Base-by-base conservation (phyloP, 2,113 vertebrate species). In the Cynocephalus volans region DNA sequence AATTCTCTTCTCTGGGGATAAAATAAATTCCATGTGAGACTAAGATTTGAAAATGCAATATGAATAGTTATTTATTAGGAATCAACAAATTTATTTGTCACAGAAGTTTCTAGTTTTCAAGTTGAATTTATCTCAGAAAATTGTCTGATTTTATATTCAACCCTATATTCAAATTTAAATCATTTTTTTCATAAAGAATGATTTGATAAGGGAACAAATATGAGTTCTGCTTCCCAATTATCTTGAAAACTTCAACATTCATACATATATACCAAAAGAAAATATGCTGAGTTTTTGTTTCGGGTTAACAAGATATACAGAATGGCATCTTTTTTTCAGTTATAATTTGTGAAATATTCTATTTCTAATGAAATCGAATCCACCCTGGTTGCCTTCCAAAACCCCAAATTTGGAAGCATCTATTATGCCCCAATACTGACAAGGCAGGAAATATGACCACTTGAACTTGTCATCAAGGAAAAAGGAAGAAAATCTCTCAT, bases 381-480 rank as follows among this genome's bases (percentile, higher is more conserved):
- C 23, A 95, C 6, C 5, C n/a, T 88, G 48, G 14, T 84, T 96
- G 54, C 33, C n/a, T 94, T 86, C 72, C 50, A 88, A 94, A 92
- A 87, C 5, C 3, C 56, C 77, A 86, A 76, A 96, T 96, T 72
- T 75, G 67, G 60, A 58, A 97, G 10, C 73, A 69, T 28, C 65
- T 41, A 91, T 64, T 92, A 97, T 52, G 9, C 5, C 10, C 10
- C 1, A 93, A 87, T 52, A 93, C 69, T 97, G 93, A 83, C 81
- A 96, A 96, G 83, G 80, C 31, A 89, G 83, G 24, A 84, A 93
- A 14, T 97, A 88, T 28, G 14, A 97, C 64, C 52, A 76, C 28
- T 90, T 95, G 83, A 96, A 81, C 54, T 91, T 96, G 94, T 23
- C 60, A 88, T 75, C 1, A 75, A 96, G 65, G 28, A 90, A 90